Percentiles rank a stretch among this genome's conserved stretches.
Evolutionary conservation across 2,888 invertebrate genomes (phyloP).

Genomic region (Drosophila austrosaltans): DNA sequence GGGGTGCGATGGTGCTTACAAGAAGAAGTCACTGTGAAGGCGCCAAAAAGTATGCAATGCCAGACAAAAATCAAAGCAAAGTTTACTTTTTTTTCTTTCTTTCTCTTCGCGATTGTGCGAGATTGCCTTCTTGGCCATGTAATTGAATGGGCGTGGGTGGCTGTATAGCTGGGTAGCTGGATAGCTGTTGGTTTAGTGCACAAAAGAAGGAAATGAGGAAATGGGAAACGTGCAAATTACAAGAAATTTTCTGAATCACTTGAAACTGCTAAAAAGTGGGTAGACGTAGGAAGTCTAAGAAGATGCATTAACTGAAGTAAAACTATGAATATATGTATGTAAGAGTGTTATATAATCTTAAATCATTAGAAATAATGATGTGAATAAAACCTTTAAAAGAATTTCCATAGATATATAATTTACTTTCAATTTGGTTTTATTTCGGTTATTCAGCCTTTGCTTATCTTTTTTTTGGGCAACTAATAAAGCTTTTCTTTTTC

Average conservation of each 20-base stretch:
- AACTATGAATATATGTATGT: no score
- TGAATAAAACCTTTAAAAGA: no score
- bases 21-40: slow-evolving; percentile 52
- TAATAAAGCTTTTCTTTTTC: no score
- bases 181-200: slow-evolving; percentile 1
- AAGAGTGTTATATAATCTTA: no score
- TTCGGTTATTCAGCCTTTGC: no score
- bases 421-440: no score
- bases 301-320: not conserved
- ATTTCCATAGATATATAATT: no score
- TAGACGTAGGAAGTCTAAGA: not conserved
- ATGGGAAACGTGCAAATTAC: slow-evolving; percentile 59
- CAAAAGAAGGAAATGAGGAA: slow-evolving; percentile 14
- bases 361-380: no score
- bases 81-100: slow-evolving; percentile 43
- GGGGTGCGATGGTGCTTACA: no score
- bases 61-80: slow-evolving; percentile 67
- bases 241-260: slow-evolving; percentile 29
- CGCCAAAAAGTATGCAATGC: slow-evolving; percentile 68
- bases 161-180: slow-evolving; percentile 21
- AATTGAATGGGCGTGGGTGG: slow-evolving; percentile 61
- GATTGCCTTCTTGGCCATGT: slow-evolving; percentile 45
- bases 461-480: no score
- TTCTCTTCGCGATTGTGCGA: slow-evolving; percentile 33
- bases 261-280: slow-evolving; percentile 4